Evolutionary conservation across 2,888 invertebrate species (phyloP).

Genomic region (Pseudanteris insignis): DNA sequence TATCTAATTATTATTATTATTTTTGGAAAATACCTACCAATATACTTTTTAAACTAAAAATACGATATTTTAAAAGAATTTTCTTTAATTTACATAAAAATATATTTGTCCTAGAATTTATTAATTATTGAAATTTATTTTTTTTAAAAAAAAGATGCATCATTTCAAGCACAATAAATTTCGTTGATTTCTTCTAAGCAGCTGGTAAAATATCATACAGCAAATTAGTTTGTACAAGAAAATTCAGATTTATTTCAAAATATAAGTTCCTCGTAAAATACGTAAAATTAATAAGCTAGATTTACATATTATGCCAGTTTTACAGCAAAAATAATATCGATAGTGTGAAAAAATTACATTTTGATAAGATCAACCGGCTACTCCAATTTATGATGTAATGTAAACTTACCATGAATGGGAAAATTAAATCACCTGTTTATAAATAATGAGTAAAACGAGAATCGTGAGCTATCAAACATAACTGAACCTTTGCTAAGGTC

Average conservation of each 20-base stretch:
- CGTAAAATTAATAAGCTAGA: slow-evolving; percentile 3
- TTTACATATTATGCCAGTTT: slow-evolving; percentile 5
- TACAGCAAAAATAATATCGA: neutral
- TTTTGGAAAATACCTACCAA: no score
- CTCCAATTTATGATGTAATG: slow-evolving; percentile 1
- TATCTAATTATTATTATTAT: no score
- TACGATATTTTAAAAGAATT: neutral
- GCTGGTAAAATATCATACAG: no score
- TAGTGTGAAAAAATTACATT: slow-evolving; percentile 6
- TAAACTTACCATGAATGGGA: neutral
- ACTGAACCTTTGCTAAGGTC: slow-evolving; percentile 4
- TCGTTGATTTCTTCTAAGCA: no score
- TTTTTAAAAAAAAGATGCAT: no score
- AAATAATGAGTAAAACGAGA: neutral
- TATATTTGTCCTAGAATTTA: no score
- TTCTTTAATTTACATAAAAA: slow-evolving; percentile 8
- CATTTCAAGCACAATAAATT: neutral
- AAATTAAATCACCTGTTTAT: slow-evolving; percentile 5
- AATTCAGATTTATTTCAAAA: no score
- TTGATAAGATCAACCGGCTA: slow-evolving; percentile 7
- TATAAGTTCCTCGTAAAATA: no score
- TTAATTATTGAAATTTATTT: no score
- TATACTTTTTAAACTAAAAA: no score
- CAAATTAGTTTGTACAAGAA: no score
- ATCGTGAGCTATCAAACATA: no score